Evolutionary conservation across 2,888 invertebrate genomes (phyloP), one percentile per base, ranked within the genome.

Genomic region (Thera britannica): DNA sequence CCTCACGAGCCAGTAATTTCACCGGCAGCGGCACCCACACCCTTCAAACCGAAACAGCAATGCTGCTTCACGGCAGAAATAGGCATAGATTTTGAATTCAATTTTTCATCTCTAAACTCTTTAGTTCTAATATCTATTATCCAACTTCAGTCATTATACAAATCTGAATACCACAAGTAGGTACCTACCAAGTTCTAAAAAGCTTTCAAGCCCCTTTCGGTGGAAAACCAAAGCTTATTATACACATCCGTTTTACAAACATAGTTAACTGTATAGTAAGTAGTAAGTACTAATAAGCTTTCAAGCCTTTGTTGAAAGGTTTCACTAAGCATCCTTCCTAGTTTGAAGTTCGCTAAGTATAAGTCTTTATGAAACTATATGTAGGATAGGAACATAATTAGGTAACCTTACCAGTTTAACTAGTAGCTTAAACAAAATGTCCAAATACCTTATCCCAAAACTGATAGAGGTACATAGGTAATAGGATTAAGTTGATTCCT

Each of bases 331-430:
- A 65, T 59, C 52, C 51, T 34, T 59, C 48, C 56, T 35, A 58
- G 57, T 65, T 61, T 36, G 41, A 54, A 69, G 62, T 65, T 69
- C 56, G 54, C 56, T 62, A 62, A 68, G 68, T 68, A 68, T 51
- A 65, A 52, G 48, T 68, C 60, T 51, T 58, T 55, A 46, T 62
- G 5, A 1, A 51, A 23, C 51, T 51, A 12, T 51, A 12, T 2
- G 6, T n/a, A 23, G 23, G 23, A 23, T 23, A 23, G 6, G 11
- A 12, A 51, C 6, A 51, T 38, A 55, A 23, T 23, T 51, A 23
- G 23, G 51, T 48, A 11, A 57, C 6, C 23, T 12, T 6, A 5
- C 6, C 44, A 46, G 44, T 9, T 44, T 46, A 46, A 46, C 44
- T 9, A 46, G 38, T 38, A 38, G 44, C 9, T 8, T 3, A 46